Percentiles rank a stretch among this genome's conserved stretches.
Conservation (phyloP, 2,113 vertebrate genomes). For the Zingel zingel region DNA sequence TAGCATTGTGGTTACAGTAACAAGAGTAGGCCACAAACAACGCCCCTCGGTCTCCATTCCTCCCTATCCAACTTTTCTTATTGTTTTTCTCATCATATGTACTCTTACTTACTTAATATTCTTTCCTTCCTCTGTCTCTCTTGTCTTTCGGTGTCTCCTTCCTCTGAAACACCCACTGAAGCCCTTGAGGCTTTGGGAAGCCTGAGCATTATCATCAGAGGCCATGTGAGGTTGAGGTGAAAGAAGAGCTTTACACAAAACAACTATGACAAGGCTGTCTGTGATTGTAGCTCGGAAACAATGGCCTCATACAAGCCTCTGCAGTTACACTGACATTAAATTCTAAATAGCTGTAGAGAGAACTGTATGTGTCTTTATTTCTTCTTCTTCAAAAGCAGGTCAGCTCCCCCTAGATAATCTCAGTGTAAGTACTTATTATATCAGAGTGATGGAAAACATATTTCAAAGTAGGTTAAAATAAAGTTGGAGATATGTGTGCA, state of each 20-base stretch:
- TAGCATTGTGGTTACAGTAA: conserved; percentile 61
- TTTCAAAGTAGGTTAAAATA: conserved; percentile 60
- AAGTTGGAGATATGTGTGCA: conserved; percentile 4
- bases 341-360: conserved; percentile 29
- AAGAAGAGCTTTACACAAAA: conserved; percentile 63
- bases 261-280: conserved; percentile 54
- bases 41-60: conserved; percentile 41
- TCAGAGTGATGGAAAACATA: conserved; percentile 49
- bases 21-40: conserved; percentile 65
- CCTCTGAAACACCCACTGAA: conserved; percentile 56
- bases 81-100: conserved; percentile 67
- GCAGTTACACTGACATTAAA: conserved; percentile 43
- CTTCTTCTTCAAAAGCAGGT: conserved; percentile 64
- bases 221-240: conserved; percentile 60
- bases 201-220: conserved; percentile 52
- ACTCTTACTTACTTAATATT: conserved; percentile 54
- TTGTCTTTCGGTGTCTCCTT: conserved; percentile 51
- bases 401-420: conserved; percentile 68
- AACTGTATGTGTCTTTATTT: conserved; percentile 50
- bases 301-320: conserved; percentile 45
- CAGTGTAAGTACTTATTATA: conserved; percentile 66
- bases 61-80: conserved; percentile 42
- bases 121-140: conserved; percentile 37
- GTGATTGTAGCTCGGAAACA: conserved; percentile 56
- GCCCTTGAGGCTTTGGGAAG: conserved; percentile 55